Evolutionary conservation across 1,140 invertebrate species (phyloP), one percentile per base, ranked within the genome.

Genomic region (Drosophila tsacasi): DNA sequence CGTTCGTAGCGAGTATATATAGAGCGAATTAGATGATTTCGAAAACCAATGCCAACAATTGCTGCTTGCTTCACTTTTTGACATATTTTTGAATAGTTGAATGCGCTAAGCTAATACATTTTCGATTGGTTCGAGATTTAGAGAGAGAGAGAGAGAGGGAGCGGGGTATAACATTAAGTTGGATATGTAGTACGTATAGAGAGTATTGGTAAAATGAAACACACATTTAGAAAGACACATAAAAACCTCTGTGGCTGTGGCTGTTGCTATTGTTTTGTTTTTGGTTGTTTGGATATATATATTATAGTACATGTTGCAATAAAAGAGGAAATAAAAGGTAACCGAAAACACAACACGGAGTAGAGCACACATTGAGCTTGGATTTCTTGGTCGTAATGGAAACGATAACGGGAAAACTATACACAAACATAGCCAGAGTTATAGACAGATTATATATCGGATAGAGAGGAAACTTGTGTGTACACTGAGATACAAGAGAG

Each of bases 1-100:
- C 30, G 32, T 55, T 54, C 52, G 12, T 54, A 17, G 30, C 13
- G 19, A 17, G 7, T 35, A 42, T 72, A 42, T 72, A 44, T 72
- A 59, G 66, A 49, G 65, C 66, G 66, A 50, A 74, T 82, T 66
- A 61, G 58, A 49, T 79, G 72, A 78, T 89, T 87, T 90, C 72
- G 85, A 90, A 90, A 89, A 89, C 85, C 85, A 90, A 90, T 90
- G 85, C 85, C 85, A 90, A 90, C 85, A 79, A 84, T 85, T 89
- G 55, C 68, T 79, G 69, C 67, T 81, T 86, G 63, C 64, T 85
- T 80, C 75, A 83, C 76, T 67, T 80, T 85, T 89, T 86, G 44
- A 90, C 79, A 90, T 90, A 90, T 82, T 90, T 90, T 90, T 90
- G 85, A 90, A 90, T 75, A 84, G 55, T 77, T 80, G 40, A 71